Conservation (phyloP, 2,888 invertebrate species). For the Amiota mariae region DNA sequence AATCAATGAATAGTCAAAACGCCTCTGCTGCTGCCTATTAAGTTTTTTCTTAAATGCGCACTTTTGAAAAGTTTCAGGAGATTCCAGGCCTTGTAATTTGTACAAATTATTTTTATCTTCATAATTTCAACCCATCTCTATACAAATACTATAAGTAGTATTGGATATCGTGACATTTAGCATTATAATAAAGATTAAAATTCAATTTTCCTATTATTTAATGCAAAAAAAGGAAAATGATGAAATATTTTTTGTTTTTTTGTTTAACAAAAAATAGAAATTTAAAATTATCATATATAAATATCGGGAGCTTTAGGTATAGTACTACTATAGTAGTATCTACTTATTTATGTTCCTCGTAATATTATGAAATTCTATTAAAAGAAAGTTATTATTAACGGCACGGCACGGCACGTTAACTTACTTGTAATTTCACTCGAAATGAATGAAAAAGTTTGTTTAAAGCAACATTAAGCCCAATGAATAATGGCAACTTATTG, state of each 20-base stretch:
- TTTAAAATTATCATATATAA: too few relatives aligned
- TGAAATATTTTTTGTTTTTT: slow-evolving; percentile 11
- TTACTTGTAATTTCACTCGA: neutral
- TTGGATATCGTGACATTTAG: too few relatives aligned
- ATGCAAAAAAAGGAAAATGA: neutral
- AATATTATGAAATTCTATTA: slow-evolving; percentile 6
- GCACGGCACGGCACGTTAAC: slow-evolving; percentile 41
- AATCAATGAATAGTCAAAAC: too few relatives aligned
- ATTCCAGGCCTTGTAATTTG: too few relatives aligned
- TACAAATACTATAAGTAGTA: too few relatives aligned
- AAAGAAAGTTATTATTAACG: slow-evolving; percentile 50
- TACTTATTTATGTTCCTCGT: neutral
- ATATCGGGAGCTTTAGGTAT: too few relatives aligned
- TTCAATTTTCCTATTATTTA: slow-evolving; percentile 17
- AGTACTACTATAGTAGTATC: too few relatives aligned
- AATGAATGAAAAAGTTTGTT: slow-evolving; percentile 13
- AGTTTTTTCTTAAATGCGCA: too few relatives aligned
- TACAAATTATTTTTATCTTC: too few relatives aligned
- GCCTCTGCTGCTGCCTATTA: too few relatives aligned
- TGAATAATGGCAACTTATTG: slow-evolving; percentile 1
- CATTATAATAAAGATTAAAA: slow-evolving; percentile 17
- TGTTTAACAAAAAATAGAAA: neutral
- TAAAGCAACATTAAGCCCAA: slow-evolving; percentile 2
- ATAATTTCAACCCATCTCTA: too few relatives aligned
- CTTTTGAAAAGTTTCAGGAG: too few relatives aligned